Conservation (phyloP, 1,140 invertebrate species). For the Leptonema lineaticorne region DNA sequence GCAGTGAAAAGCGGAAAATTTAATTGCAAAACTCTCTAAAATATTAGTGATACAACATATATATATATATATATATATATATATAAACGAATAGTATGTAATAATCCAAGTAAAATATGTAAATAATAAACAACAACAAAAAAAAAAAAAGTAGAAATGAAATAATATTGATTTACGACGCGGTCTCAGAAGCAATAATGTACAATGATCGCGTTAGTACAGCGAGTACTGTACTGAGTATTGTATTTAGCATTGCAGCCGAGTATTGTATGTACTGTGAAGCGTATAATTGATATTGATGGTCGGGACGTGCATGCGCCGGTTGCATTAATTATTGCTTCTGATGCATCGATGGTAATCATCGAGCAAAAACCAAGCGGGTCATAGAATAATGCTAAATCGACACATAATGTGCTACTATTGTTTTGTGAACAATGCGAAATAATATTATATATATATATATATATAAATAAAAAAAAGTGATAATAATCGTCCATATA, state of each 20-base stretch:
- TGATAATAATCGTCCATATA: too few species aligned
- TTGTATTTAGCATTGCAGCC: too few species aligned
- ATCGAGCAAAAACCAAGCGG: not conserved
- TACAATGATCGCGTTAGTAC: not conserved
- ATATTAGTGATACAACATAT: not conserved
- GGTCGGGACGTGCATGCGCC: not conserved
- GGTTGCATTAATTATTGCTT: constrained; percentile 13
- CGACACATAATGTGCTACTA: too few species aligned
- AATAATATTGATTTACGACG: constrained; percentile 3
- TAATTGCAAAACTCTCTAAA: too few species aligned
- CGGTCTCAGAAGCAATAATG: constrained; percentile 3
- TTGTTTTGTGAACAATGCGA: too few species aligned
- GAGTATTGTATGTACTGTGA: not conserved
- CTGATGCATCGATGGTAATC: not conserved
- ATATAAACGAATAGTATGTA: too few species aligned
- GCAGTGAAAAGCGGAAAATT: too few species aligned
- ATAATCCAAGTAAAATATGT: too few species aligned
- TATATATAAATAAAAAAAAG: too few species aligned
- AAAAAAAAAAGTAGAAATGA: not conserved
- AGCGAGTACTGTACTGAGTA: too few species aligned
- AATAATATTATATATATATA: too few species aligned
- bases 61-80: not conserved
- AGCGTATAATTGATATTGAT: constrained; percentile 6
- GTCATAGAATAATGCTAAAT: constrained; percentile 15
- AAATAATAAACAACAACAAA: not conserved